These are phyloP conservation scores for Scaptodrosophila lebanonensis DNA, from an alignment of 1,140 invertebrate species.

Conservation along the genomic window DNA sequence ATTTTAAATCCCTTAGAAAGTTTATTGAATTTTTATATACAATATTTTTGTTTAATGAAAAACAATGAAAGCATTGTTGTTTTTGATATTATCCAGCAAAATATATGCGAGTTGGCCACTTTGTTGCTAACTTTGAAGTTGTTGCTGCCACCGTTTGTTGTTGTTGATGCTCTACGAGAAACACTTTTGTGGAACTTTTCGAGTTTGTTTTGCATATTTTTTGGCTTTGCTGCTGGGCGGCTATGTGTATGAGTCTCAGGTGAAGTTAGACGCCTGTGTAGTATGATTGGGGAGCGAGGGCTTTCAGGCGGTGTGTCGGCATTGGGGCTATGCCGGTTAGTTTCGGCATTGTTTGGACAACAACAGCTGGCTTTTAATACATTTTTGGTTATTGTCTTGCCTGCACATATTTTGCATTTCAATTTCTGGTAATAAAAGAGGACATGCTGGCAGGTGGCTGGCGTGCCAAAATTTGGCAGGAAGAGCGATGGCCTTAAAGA, in stretches of 20 bases:
- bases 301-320: no score
- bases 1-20: conserved; percentile 51
- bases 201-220: conserved; percentile 54
- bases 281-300: no score
- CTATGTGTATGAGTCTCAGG: background rate
- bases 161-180: conserved; percentile 47
- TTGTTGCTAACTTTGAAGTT: conserved; percentile 55
- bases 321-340: conserved; percentile 7
- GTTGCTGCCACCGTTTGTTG: conserved; percentile 15
- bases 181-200: conserved; percentile 57
- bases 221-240: conserved; percentile 19
- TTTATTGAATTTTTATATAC: conserved; percentile 44
- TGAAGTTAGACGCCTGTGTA: no score
- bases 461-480: no score
- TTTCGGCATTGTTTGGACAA: conserved; percentile 2
- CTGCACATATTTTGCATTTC: conserved; percentile 15
- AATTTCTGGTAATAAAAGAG: background rate
- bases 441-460: no score
- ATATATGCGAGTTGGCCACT: conserved; percentile 45
- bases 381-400: conserved; percentile 22
- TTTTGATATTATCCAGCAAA: conserved; percentile 9
- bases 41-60: conserved; percentile 7
- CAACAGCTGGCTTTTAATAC: conserved; percentile 19
- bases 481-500: no score
- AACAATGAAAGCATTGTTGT: conserved; percentile 28